Evolutionary conservation across 2,888 invertebrate species (phyloP).

Genomic region (Mesoligia furuncula): DNA sequence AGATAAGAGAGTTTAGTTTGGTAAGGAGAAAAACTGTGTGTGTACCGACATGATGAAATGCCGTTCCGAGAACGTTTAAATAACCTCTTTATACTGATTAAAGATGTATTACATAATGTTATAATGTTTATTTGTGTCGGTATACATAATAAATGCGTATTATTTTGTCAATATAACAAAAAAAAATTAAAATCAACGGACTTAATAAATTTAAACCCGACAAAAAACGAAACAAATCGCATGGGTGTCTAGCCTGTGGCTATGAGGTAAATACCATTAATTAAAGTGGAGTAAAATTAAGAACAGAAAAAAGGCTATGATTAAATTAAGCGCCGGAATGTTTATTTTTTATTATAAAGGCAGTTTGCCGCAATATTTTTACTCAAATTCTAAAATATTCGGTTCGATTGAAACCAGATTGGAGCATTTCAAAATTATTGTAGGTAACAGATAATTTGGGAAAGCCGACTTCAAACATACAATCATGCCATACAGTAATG

Average conservation of each 20-base stretch:
- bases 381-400: not conserved
- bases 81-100: not conserved
- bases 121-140: not conserved
- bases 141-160: no score
- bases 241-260: not conserved
- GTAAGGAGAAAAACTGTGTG: conserved; percentile 32
- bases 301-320: conserved; percentile 6
- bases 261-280: conserved; percentile 15
- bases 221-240: not conserved
- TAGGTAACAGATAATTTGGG: not conserved
- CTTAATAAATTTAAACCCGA: not conserved
- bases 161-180: not conserved
- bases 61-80: conserved; percentile 7
- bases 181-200: not conserved
- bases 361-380: not conserved
- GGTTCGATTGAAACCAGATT: not conserved
- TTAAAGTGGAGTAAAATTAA: conserved; percentile 6
- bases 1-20: conserved; percentile 51
- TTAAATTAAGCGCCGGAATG: not conserved
- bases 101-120: not conserved
- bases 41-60: conserved; percentile 6
- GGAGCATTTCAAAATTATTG: no score
- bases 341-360: not conserved
- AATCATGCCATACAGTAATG: not conserved
- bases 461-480: not conserved